Evolutionary conservation across 2,113 vertebrate genomes (phyloP), one percentile per base, ranked within the genome.

Genomic region (Heptranchias perlo): DNA sequence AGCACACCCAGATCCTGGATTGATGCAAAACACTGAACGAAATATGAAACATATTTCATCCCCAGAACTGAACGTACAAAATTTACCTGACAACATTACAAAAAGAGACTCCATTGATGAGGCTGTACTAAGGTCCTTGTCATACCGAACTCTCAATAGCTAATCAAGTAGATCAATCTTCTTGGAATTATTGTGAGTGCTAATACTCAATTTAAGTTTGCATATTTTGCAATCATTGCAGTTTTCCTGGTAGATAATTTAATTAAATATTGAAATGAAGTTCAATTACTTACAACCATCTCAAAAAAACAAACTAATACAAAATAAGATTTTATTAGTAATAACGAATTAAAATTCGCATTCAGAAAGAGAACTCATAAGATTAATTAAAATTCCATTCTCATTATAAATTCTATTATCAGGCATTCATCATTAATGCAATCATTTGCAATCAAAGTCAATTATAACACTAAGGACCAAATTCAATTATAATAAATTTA

Each of bases 311-410:
- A 14, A 64, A 39, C 8, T 6, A 62, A 7, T 39, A 93, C 5
- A 58, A 92, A n/a, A 92, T 92, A n/a, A 64, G 58, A 62, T 44
- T 64, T 93, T 93, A 93, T 93, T 93, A 93, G n/a, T n/a, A 64
- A 93, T 21, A 39, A 39, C 89, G 39, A 21, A 39, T 62, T 93
- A 61, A 93, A 23, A 93, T 62, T 39, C 58, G 39, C 89, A 92
- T 62, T 39, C 54, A 64, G 58, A 35, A 21, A 64, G 18, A 64
- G 58, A 62, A n/a, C 54, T 35, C 58, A 92, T 61, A 62, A 64
- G 52, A 92, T 78, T 92, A 89, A 89, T 89, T 89, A 61, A 35
- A 52, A 61, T 61, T 92, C 89, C 58, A 93, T 93, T 93, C 89
- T 62, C 61, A 54, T 91, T 35, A 91, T 35, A 58, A 82, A 23